Evolutionary conservation across 2,113 vertebrate species (phyloP).

Genomic region (Hyla sarda): DNA sequence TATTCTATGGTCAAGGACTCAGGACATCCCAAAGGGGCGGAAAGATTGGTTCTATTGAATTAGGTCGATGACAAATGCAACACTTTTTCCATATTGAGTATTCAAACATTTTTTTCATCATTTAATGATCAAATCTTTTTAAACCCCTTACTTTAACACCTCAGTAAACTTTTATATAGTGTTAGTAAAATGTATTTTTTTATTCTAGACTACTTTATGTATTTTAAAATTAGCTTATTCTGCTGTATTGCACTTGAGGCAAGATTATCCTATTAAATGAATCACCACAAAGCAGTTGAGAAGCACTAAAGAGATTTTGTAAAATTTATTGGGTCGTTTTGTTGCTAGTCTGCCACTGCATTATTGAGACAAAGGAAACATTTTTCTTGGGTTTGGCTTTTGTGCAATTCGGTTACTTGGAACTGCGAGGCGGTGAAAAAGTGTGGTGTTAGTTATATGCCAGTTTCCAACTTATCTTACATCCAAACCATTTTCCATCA

Average conservation of each 20-base stretch:
- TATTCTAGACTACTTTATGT: slow-evolving; percentile 11
- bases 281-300: slow-evolving; percentile 45
- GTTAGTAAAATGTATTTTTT: slow-evolving; percentile 37
- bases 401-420: slow-evolving; percentile 34
- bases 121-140: background rate
- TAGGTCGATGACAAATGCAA: background rate
- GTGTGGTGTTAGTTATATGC: slow-evolving; percentile 41
- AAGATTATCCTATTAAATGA: slow-evolving; percentile 50
- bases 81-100: background rate
- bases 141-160: background rate
- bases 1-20: background rate
- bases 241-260: slow-evolving; percentile 7
- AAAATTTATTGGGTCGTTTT: slow-evolving; percentile 53
- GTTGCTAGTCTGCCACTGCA: slow-evolving; percentile 52
- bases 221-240: slow-evolving; percentile 37
- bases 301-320: slow-evolving; percentile 35
- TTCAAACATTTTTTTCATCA: background rate
- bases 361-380: slow-evolving; percentile 52
- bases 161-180: slow-evolving; percentile 15
- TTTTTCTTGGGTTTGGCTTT: slow-evolving; percentile 55
- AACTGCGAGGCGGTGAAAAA: slow-evolving; percentile 41
- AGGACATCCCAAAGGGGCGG: background rate
- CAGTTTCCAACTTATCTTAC: slow-evolving; percentile 55
- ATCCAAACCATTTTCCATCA: slow-evolving; percentile 50
- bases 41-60: background rate